These are phyloP conservation scores for Emmelina monodactyla DNA, from an alignment of 2,888 invertebrate genomes.

Conservation along the genomic window DNA sequence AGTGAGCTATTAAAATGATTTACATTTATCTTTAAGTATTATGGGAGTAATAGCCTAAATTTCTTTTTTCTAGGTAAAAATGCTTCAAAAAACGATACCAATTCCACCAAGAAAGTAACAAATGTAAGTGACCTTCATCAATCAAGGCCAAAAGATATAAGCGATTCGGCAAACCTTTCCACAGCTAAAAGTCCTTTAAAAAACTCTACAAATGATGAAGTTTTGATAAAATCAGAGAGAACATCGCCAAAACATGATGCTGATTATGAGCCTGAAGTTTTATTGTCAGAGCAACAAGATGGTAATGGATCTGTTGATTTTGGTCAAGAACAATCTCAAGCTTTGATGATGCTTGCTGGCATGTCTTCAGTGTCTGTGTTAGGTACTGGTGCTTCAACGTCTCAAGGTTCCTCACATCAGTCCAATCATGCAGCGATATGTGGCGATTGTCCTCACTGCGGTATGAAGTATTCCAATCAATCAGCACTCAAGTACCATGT, in stretches of 20 bases:
- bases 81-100: slow-evolving; percentile 48
- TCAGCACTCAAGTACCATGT: slow-evolving; percentile 75
- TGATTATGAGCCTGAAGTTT: slow-evolving; percentile 57
- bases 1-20: too few relatives aligned
- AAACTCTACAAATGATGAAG: slow-evolving; percentile 30
- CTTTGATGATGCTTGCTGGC: slow-evolving; percentile 41
- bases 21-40: too few relatives aligned
- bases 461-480: slow-evolving; percentile 73
- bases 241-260: slow-evolving; percentile 53
- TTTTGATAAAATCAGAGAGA: slow-evolving; percentile 46
- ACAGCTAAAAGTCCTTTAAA: slow-evolving; percentile 43
- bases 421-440: slow-evolving; percentile 64
- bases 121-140: slow-evolving; percentile 33
- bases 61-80: slow-evolving; percentile 52
- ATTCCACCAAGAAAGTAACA: slow-evolving; percentile 43
- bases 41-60: too few relatives aligned
- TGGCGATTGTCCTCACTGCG: slow-evolving; percentile 74
- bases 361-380: slow-evolving; percentile 42
- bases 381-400: slow-evolving; percentile 43
- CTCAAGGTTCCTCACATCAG: slow-evolving; percentile 43
- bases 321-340: slow-evolving; percentile 46
- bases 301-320: slow-evolving; percentile 40
- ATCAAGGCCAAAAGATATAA: slow-evolving; percentile 36
- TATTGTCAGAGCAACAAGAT: slow-evolving; percentile 54
- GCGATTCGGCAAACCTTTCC: slow-evolving; percentile 30